Evolutionary conservation across 2,113 vertebrate genomes (phyloP), one percentile per base, ranked within the genome.

Genomic region (Leiothrix lutea): DNA sequence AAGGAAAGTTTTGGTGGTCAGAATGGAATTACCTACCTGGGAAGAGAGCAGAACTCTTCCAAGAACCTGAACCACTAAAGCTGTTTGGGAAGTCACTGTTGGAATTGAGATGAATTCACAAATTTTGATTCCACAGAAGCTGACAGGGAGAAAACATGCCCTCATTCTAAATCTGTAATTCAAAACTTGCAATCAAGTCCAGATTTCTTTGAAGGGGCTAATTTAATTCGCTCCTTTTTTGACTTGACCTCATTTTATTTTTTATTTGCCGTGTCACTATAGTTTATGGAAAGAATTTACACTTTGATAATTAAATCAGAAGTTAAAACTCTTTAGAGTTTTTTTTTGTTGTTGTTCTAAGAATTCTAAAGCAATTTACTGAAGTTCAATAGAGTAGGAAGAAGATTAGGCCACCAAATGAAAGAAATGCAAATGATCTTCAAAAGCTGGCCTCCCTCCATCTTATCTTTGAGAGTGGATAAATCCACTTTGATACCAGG

Each of bases 371-470:
- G 75, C 38, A 92, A 78, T 87, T 69, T 83, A 75, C 29, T 36
- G 28, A 91, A 79, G 75, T 93, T 97, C 83, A 92, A 61, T 33
- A 42, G 50, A 84, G 44, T 38, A 85, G 57, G 42, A 94, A 71
- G 44, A 92, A 82, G 90, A 90, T 93, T 80, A 92, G 62, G 65
- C 33, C 70, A 87, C 66, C 51, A 78, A 93, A 86, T 70, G 60
- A 89, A 96, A 93, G 56, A 86, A 85, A 97, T 82, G 89, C 42
- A 82, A 93, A 94, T 75, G 24, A 92, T 89, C 58, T 90, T 94
- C 86, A 86, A 95, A 93, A 75, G 47, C 28, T 73, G 70, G 22
- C 44, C 60, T 91, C 42, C 42, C 29, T 45, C n/a, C 45, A 66
- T 44, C 82, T 87, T 70, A 47, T 69, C 73, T 93, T 47, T 74